Conservation (phyloP, 1,140 invertebrate genomes). For the Drosophila sechellia region DNA sequence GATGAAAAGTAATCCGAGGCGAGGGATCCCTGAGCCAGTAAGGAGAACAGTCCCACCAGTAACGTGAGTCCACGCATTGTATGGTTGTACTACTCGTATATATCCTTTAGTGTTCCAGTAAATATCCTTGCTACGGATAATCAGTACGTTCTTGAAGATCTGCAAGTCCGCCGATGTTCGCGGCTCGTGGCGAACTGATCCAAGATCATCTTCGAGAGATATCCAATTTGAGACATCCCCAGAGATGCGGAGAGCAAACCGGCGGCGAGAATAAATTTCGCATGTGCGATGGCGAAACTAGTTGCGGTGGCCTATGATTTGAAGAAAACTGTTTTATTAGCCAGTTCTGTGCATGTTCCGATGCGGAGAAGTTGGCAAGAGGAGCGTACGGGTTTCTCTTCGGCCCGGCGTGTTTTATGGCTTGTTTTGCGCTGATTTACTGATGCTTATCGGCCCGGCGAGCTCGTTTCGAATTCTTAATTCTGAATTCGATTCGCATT, state of each 20-base stretch:
- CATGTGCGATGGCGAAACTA: slow-evolving; percentile 43
- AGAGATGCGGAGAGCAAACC: slow-evolving; percentile 42
- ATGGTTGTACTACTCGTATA: neutral
- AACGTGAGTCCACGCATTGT: slow-evolving; percentile 31
- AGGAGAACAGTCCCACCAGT: slow-evolving; percentile 45
- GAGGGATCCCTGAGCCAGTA: slow-evolving; percentile 4
- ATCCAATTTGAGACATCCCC: slow-evolving; percentile 31
- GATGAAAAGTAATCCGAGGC: slow-evolving; percentile 92
- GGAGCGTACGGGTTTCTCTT: slow-evolving; percentile 64
- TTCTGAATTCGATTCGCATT: slow-evolving; percentile 31
- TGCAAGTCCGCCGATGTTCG: slow-evolving; percentile 46
- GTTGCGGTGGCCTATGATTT: slow-evolving; percentile 41
- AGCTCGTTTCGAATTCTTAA: slow-evolving; percentile 68
- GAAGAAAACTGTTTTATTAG: slow-evolving; percentile 57
- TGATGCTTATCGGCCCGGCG: slow-evolving; percentile 60
- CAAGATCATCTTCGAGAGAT: slow-evolving; percentile 9
- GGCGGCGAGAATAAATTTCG: slow-evolving; percentile 57
- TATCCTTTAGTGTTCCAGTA: neutral
- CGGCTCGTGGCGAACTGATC: slow-evolving; percentile 65
- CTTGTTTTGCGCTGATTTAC: slow-evolving; percentile 71
- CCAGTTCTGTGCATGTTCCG: slow-evolving; percentile 47
- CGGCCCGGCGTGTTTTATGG: slow-evolving; percentile 70
- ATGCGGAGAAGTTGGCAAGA: slow-evolving; percentile 16
- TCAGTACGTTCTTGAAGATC: neutral
- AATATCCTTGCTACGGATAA: neutral